These are phyloP conservation scores for Perca schrenkii DNA, from an alignment of 2,113 vertebrate species.

Conservation along the genomic window DNA sequence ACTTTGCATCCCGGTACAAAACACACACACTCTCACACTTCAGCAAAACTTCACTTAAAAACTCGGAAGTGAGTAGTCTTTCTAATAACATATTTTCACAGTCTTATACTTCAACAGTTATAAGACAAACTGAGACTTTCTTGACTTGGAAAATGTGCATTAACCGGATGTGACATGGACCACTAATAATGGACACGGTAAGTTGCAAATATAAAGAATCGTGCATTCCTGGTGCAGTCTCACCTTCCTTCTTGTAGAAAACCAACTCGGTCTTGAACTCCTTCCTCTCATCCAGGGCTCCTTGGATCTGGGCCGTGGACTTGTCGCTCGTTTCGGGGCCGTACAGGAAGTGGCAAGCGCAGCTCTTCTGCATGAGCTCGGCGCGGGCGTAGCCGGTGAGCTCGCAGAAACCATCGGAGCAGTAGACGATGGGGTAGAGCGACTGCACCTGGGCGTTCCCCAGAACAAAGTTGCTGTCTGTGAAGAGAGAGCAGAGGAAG, in stretches of 20 bases:
- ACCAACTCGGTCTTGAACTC: constrained; percentile 89
- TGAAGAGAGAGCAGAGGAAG: constrained; percentile 24
- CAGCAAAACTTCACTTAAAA: no score
- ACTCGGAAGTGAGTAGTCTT: no score
- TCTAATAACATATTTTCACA: no score
- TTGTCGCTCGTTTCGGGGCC: constrained; percentile 86
- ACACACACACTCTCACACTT: no score
- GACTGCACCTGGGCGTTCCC: constrained; percentile 89
- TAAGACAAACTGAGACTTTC: no score
- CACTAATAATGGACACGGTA: background rate
- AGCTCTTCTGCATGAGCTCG: constrained; percentile 90
- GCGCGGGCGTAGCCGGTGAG: constrained; percentile 87
- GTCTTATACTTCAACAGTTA: no score
- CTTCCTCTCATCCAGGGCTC: constrained; percentile 83
- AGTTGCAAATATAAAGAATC: background rate
- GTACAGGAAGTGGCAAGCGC: constrained; percentile 88
- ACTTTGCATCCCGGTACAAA: no score
- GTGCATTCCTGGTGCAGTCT: constrained; percentile 12
- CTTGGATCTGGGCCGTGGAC: constrained; percentile 85
- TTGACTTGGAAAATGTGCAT: background rate
- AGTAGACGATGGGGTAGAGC: constrained; percentile 89
- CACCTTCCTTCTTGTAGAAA: constrained; percentile 89
- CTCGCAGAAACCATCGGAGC: constrained; percentile 90
- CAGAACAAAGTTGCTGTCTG: constrained; percentile 90
- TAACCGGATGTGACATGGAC: background rate